Evolutionary conservation across 2,888 invertebrate genomes (phyloP), one percentile per base, ranked within the genome.

Genomic region (Lepidocyrtinus sp.): DNA sequence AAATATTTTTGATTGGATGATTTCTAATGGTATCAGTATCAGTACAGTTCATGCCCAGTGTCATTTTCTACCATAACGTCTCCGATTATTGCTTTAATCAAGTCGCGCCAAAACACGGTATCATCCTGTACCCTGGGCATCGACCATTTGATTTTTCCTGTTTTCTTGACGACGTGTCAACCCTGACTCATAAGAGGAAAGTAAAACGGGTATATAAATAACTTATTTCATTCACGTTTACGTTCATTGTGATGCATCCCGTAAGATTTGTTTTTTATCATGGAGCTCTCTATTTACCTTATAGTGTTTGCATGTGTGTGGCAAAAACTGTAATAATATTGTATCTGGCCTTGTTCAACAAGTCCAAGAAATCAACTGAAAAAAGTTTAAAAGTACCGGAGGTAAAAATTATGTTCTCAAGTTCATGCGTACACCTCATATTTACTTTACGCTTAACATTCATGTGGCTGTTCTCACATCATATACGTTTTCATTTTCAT

Each of bases 401-500:
- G 26, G 64, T 36, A 36, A 64, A 64, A 36, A 64, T 64, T 64
- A 64, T 64, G n/a, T n/a, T n/a, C n/a, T 64, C 36, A 64, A 36
- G 26, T 5, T 17, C 17, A 26, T 24, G 61, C 22, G 1, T 63
- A 24, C 24, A 25, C 26, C 15, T 2, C 61, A 19, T 24, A 12
- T 24, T 22, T 12, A 63, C n/a, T 1, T 24, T 17, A 15, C 26
- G 24, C 19, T 24, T 25, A 27, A 25, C n/a, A 25, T 24, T 24
- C 27, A 65, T 74, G 65, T 50, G 55, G n/a, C 25, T 74, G 64
- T 73, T 64, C 74, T 73, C 73, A 73, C 73, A 65, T 73, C 65
- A 24, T 73, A 73, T 65, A 65, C n/a, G n/a, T n/a, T 73, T 73
- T 73, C 19, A 26, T 64, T 73, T 73, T 21, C 50, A 73, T 22